phyloP scores from a whole-genome alignment of 1,140 invertebrate species.

The Cydia strobilella region DNA sequence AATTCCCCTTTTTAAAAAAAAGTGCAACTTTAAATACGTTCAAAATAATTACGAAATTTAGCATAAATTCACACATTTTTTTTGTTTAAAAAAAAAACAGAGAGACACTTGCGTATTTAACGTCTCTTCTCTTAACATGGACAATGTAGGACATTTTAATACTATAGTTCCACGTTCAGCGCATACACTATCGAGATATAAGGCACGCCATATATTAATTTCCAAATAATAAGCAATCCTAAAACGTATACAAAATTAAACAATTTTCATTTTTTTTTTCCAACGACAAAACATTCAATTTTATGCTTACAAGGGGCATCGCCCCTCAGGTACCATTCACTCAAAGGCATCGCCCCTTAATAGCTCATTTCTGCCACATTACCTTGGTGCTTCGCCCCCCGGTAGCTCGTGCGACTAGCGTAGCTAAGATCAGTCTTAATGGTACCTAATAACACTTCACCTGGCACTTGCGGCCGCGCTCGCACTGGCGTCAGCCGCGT shows the following conservation, averaged over 20 bases:
- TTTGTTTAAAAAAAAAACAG: too few species aligned
- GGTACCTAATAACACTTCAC: conserved; percentile 42
- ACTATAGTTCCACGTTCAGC: background rate
- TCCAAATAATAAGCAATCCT: background rate
- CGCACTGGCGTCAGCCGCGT: conserved; percentile 39
- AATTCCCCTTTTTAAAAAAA: too few species aligned
- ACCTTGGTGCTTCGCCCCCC: background rate
- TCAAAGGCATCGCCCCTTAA: background rate
- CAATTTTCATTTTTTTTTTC: background rate
- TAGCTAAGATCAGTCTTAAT: background rate
- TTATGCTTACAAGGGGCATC: too few species aligned
- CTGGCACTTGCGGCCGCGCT: conserved; percentile 51
- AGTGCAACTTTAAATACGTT: too few species aligned
- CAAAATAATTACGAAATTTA: too few species aligned
- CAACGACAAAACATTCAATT: too few species aligned
- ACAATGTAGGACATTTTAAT: background rate
- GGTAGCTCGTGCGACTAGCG: background rate
- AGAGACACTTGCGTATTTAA: background rate
- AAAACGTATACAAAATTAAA: background rate
- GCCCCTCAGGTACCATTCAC: too few species aligned
- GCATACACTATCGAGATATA: background rate
- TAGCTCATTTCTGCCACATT: too few species aligned
- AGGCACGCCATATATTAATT: background rate
- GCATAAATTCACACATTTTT: too few species aligned
- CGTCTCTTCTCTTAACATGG: background rate